Conservation (phyloP, 2,888 invertebrate genomes). For the Cancer borealis region DNA sequence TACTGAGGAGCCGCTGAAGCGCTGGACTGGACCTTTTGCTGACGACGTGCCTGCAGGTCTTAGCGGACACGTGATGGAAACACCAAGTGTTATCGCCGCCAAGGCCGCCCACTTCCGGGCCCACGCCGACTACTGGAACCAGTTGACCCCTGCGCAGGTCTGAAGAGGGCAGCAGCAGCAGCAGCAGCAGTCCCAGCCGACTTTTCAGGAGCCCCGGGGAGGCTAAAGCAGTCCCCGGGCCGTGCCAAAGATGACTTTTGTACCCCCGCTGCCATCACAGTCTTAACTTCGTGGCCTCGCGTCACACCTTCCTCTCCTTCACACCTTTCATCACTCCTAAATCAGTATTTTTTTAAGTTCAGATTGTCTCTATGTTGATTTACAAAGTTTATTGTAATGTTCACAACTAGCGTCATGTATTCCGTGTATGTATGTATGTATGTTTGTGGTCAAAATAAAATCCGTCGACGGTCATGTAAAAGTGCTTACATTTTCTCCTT, state of each 20-base stretch:
- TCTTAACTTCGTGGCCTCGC: conserved; percentile 3
- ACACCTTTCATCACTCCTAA: neutral
- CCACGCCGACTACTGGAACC: conserved; percentile 51
- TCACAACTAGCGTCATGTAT: neutral
- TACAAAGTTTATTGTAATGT: conserved; percentile 27
- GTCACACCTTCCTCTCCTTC: neutral
- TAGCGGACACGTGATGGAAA: conserved; percentile 46
- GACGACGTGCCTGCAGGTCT: conserved; percentile 64
- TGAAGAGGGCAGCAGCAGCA: neutral
- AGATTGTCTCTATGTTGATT: neutral
- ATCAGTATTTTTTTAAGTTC: conserved; percentile 24
- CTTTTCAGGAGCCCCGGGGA: conserved; percentile 53
- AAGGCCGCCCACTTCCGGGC: conserved; percentile 66
- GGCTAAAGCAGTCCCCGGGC: conserved; percentile 66
- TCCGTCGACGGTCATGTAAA: neutral
- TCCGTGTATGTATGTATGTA: conserved; percentile 31
- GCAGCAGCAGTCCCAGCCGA: neutral
- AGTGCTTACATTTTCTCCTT: neutral
- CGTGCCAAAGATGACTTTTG: conserved; percentile 58
- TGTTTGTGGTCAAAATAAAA: conserved; percentile 3
- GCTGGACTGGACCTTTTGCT: conserved; percentile 67
- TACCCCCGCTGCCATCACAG: neutral
- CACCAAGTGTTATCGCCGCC: conserved; percentile 61
- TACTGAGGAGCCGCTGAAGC: neutral
- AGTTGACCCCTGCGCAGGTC: neutral